Evolutionary conservation across 2,888 invertebrate genomes (phyloP).

Genomic region (Andrena fulva): DNA sequence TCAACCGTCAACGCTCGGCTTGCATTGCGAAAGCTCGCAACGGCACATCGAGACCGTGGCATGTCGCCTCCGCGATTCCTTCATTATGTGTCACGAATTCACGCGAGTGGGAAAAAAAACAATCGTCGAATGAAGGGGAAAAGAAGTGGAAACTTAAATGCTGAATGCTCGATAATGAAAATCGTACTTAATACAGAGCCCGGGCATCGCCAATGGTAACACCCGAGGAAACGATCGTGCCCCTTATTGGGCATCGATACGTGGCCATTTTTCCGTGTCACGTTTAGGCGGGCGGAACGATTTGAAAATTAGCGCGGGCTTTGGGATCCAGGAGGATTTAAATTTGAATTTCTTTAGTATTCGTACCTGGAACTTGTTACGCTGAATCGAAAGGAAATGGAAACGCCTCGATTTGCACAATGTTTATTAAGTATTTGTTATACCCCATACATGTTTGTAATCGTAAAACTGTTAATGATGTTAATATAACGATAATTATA

Average conservation of each 20-base stretch:
- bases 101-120: constrained; percentile 1
- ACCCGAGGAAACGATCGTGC: background rate
- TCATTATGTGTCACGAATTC: constrained; percentile 4
- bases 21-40: constrained; percentile 11
- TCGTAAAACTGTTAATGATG: constrained; percentile 59
- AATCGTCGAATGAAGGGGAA: constrained; percentile 11
- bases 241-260: constrained; percentile 37
- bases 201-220: constrained; percentile 25
- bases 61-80: background rate
- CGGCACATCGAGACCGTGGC: background rate
- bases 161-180: constrained; percentile 42
- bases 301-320: background rate
- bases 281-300: constrained; percentile 16
- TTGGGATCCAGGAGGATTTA: background rate
- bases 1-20: constrained; percentile 22
- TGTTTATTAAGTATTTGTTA: constrained; percentile 69
- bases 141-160: constrained; percentile 30
- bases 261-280: background rate
- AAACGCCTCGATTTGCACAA: constrained; percentile 62
- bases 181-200: constrained; percentile 37
- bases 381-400: background rate
- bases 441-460: constrained; percentile 62
- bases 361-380: background rate
- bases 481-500: constrained; percentile 59
- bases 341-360: background rate